Evolutionary conservation across 1,140 invertebrate genomes (phyloP).

Genomic region (Sogatella furcifera): DNA sequence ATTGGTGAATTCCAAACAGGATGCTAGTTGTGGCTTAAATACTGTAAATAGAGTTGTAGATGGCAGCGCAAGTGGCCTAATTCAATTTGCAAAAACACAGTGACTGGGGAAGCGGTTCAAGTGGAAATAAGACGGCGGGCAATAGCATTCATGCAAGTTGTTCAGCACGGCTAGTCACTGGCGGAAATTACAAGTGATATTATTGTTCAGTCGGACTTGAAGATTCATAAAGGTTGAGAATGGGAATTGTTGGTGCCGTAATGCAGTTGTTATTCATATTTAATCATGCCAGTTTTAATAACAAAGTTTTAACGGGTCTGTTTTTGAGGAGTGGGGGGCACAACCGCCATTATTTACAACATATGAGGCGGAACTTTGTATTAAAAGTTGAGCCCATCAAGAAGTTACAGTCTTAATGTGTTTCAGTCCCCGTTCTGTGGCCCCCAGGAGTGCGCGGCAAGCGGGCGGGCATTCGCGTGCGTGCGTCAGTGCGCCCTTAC

Average conservation of each 20-base stretch:
- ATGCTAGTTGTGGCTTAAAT: no score
- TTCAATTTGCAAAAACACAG: no score
- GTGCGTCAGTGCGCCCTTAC: no score
- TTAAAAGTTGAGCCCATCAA: conserved; percentile 3
- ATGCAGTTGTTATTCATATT: conserved; percentile 3
- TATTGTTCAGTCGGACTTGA: background rate
- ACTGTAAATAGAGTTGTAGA: no score
- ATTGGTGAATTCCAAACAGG: no score
- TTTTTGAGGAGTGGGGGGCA: background rate
- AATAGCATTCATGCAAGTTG: no score
- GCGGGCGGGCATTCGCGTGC: background rate
- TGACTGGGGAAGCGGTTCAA: no score
- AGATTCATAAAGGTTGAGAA: background rate
- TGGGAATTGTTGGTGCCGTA: background rate
- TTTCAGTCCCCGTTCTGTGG: background rate
- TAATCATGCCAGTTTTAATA: conserved; percentile 3
- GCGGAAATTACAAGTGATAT: no score
- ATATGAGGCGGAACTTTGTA: conserved; percentile 4
- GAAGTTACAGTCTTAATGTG: conserved; percentile 3
- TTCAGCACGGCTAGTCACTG: no score
- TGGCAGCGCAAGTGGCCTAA: no score
- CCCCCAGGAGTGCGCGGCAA: background rate
- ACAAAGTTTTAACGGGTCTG: conserved; percentile 2
- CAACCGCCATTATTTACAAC: conserved; percentile 1
- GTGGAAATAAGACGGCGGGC: no score